Evolutionary conservation across 2,888 invertebrate genomes (phyloP).

Genomic region (Sphaeridia pumilis): DNA sequence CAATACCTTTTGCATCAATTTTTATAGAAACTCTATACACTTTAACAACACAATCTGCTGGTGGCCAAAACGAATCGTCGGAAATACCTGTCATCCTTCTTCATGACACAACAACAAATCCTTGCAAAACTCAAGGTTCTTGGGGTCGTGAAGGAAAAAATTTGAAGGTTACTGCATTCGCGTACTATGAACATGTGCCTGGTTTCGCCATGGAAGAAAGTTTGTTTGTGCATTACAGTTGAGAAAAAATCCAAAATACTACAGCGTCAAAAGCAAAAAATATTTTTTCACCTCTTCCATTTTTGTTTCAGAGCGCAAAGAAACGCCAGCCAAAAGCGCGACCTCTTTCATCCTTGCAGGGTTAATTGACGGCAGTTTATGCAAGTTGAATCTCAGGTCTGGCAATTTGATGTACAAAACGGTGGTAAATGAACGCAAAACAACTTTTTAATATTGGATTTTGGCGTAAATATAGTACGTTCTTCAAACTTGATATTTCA

Average conservation of each 20-base stretch:
- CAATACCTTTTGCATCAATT: not conserved
- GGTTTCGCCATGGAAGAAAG: slow-evolving; percentile 25
- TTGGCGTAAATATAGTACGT: too few relatives aligned
- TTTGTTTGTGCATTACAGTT: too few relatives aligned
- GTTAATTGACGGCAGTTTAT: slow-evolving; percentile 27
- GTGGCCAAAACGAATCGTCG: too few relatives aligned
- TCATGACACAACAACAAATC: slow-evolving; percentile 27
- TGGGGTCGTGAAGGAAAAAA: slow-evolving; percentile 29
- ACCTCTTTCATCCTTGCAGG: slow-evolving; percentile 31
- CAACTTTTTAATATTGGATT: too few relatives aligned
- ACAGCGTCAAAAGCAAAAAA: too few relatives aligned
- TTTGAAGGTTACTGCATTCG: slow-evolving; percentile 24
- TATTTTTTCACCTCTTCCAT: not conserved
- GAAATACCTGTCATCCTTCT: too few relatives aligned
- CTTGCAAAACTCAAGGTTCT: slow-evolving; percentile 23
- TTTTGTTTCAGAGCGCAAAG: slow-evolving; percentile 9
- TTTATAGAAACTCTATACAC: not conserved
- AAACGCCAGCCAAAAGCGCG: slow-evolving; percentile 1
- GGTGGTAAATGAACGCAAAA: too few relatives aligned
- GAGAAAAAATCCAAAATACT: too few relatives aligned
- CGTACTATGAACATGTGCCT: slow-evolving; percentile 27
- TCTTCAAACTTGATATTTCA: slow-evolving; percentile 3
- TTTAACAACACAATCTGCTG: not conserved
- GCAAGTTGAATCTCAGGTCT: slow-evolving; percentile 21
- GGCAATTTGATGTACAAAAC: slow-evolving; percentile 25